phyloP scores from a whole-genome alignment of 1,140 invertebrate genomes.

The Hesperophylax magnus region DNA sequence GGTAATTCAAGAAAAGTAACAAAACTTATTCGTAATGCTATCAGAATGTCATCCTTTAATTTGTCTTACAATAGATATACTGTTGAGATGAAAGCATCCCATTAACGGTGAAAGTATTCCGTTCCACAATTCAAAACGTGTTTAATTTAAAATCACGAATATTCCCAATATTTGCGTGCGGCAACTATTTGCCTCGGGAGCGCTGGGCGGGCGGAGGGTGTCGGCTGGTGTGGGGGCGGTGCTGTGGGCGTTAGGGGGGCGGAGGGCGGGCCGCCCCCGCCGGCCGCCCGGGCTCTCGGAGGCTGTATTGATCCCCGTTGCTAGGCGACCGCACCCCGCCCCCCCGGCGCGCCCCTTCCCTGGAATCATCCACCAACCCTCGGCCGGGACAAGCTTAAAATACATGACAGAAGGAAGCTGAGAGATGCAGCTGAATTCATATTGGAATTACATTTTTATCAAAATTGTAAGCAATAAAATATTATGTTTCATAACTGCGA shows the following conservation, averaged over 20 bases:
- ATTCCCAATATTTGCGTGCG: conserved; percentile 21
- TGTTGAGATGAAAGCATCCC: no score
- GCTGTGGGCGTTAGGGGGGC: conserved; percentile 4
- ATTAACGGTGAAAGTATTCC: no score
- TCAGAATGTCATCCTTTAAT: no score
- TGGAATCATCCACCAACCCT: conserved; percentile 38
- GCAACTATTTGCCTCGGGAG: conserved; percentile 35
- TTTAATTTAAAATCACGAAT: conserved; percentile 18
- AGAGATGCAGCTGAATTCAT: conserved; percentile 40
- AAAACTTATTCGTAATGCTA: no score
- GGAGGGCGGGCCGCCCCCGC: conserved; percentile 11
- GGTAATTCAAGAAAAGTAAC: no score
- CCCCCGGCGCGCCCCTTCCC: conserved; percentile 1
- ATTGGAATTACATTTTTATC: neutral
- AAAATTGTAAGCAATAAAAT: neutral
- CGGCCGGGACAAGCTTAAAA: conserved; percentile 34
- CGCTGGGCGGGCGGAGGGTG: conserved; percentile 17
- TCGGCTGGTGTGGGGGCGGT: neutral
- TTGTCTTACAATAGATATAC: no score
- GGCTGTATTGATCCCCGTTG: conserved; percentile 56
- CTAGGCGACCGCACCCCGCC: conserved; percentile 42
- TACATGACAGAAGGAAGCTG: conserved; percentile 41
- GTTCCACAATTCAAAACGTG: neutral
- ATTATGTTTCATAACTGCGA: no score
- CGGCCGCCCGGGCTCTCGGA: conserved; percentile 50